A percentile compares a stretch with the other conserved stretches of the same genome.
These are phyloP conservation scores for Sparus aurata DNA, from an alignment of 2,797 vertebrate genomes.

Conservation along the genomic window DNA sequence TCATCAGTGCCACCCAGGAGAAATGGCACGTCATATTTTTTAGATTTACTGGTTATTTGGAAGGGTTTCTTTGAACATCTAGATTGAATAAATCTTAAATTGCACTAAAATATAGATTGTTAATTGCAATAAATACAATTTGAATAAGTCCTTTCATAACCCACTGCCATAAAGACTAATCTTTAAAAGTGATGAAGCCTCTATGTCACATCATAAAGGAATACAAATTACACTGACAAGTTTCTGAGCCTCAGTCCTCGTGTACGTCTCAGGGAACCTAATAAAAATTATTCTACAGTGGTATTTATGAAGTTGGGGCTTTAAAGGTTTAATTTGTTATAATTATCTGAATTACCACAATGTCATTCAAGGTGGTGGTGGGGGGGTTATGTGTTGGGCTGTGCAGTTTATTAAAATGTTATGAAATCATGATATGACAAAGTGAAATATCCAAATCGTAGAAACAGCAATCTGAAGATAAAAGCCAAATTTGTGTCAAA, in stretches of 20 bases:
- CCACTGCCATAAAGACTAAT: background rate
- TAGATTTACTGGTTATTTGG: conserved; percentile 1
- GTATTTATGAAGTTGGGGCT: background rate
- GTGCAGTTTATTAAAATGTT: too few relatives aligned
- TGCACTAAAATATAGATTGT: background rate
- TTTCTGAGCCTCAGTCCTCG: background rate
- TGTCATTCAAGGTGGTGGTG: background rate
- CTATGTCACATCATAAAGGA: background rate
- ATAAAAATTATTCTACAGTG: background rate
- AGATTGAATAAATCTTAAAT: background rate
- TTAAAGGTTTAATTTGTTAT: background rate
- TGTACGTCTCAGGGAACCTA: background rate
- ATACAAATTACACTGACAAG: background rate
- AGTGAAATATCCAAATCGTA: too few relatives aligned
- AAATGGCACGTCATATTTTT: conserved; percentile 40
- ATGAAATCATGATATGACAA: too few relatives aligned
- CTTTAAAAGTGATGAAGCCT: background rate
- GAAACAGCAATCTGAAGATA: too few relatives aligned
- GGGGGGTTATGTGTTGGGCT: background rate
- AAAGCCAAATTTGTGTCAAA: too few relatives aligned
- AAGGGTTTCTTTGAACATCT: conserved; percentile 20
- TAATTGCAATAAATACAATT: background rate
- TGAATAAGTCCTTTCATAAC: background rate
- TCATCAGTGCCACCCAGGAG: conserved; percentile 42
- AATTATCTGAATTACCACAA: background rate